These are phyloP conservation scores for Vanessa tameamea DNA, from an alignment of 1,140 invertebrate genomes.

Conservation along the genomic window DNA sequence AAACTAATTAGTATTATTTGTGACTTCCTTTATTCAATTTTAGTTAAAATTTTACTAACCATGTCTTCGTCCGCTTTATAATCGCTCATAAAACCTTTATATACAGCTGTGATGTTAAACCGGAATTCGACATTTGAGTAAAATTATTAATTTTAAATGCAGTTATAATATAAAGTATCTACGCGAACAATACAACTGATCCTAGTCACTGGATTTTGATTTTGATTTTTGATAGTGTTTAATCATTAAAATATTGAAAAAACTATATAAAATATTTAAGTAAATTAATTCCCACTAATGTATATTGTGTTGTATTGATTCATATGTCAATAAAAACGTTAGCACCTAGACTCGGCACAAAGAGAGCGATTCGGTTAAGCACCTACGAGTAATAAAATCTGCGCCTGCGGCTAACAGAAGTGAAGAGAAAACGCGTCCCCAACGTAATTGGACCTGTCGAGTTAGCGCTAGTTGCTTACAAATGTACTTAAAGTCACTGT, in stretches of 20 bases:
- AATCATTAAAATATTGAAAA: not conserved
- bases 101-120: not conserved
- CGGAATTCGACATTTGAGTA: not conserved
- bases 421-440: constrained; percentile 56
- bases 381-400: constrained; percentile 59
- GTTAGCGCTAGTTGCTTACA: constrained; percentile 38
- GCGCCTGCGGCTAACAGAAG: constrained; percentile 60
- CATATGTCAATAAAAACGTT: constrained; percentile 54
- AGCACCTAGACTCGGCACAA: constrained; percentile 46
- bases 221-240: not conserved
- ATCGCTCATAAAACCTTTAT: not conserved
- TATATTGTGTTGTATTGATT: constrained; percentile 32
- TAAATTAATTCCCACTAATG: constrained; percentile 20
- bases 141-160: not conserved
- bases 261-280: not conserved
- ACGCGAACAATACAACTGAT: too few species aligned
- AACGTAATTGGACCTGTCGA: constrained; percentile 43
- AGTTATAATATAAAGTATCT: not conserved
- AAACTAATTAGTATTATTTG: constrained; percentile 2
- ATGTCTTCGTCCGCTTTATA: constrained; percentile 2
- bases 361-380: constrained; percentile 47
- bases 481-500: constrained; percentile 10
- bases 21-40: constrained; percentile 12
- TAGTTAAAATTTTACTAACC: constrained; percentile 1
- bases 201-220: too few species aligned